Evolutionary conservation across 2,888 invertebrate genomes (phyloP).

Genomic region (Cryptus armator): DNA sequence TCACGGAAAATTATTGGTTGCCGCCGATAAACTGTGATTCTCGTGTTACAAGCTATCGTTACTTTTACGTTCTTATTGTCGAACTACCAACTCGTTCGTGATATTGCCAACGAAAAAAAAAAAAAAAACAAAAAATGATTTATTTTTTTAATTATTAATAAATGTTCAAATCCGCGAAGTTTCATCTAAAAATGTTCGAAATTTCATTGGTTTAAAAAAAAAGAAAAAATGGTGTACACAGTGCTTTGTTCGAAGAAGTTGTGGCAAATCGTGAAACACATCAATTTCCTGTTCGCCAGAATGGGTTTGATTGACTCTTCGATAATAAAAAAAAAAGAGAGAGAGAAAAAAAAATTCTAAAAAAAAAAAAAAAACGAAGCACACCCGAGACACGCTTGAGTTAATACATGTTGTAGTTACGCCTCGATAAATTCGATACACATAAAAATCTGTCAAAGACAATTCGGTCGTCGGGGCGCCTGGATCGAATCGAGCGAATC

Average conservation of each 20-base stretch:
- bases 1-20: conserved; percentile 57
- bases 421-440: conserved; percentile 32
- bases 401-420: background rate
- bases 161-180: too few relatives aligned
- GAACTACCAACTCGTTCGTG: background rate
- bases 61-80: background rate
- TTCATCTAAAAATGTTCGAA: too few relatives aligned
- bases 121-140: too few relatives aligned
- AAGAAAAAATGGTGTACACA: too few relatives aligned
- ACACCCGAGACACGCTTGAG: background rate
- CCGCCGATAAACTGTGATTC: conserved; percentile 9
- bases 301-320: background rate
- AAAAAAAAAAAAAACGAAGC: background rate
- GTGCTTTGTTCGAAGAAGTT: too few relatives aligned
- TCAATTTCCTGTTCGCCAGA: background rate
- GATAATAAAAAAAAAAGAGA: background rate
- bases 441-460: conserved; percentile 60
- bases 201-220: too few relatives aligned
- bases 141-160: too few relatives aligned
- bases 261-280: background rate
- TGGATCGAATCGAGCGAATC: conserved; percentile 30
- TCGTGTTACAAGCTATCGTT: conserved; percentile 20
- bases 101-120: too few relatives aligned
- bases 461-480: conserved; percentile 33
- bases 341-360: background rate